A percentile compares a stretch with the other conserved stretches of the same genome.
These are phyloP conservation scores for Nymphicus hollandicus DNA, from an alignment of 2,113 vertebrate species.

Conservation along the genomic window DNA sequence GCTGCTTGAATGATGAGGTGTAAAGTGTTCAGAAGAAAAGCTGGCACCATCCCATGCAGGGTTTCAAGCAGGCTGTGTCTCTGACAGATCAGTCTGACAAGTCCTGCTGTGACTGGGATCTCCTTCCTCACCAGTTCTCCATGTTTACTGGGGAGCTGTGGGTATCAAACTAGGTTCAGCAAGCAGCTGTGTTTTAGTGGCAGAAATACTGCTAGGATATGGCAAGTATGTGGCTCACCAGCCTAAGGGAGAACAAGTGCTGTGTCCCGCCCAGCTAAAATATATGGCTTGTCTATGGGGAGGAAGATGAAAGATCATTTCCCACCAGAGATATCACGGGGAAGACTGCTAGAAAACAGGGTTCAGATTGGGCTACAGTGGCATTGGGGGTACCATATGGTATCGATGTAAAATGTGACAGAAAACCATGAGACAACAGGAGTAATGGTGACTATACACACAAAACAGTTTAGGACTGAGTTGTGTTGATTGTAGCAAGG, in stretches of 20 bases:
- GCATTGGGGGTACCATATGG: neutral
- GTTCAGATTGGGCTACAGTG: neutral
- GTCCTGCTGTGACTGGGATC: neutral
- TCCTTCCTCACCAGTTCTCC: neutral
- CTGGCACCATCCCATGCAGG: neutral
- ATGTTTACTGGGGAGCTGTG: neutral
- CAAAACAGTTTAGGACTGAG: neutral
- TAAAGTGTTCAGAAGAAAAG: neutral
- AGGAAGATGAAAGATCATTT: neutral
- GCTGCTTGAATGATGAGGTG: conserved; percentile 13
- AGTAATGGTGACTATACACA: neutral
- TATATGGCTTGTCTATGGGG: neutral
- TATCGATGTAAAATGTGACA: neutral
- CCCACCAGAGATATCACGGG: accelerated
- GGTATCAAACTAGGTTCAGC: neutral
- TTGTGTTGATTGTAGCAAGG: neutral
- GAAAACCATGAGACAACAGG: neutral
- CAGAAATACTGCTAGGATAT: neutral
- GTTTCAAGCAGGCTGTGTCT: neutral
- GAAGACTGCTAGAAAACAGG: neutral
- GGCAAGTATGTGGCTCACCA: neutral
- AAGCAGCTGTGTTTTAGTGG: neutral
- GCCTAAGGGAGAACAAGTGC: neutral
- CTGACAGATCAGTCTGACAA: accelerated
- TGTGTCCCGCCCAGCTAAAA: neutral